Conservation (phyloP, 2,888 invertebrate genomes). For the Nebria salina region DNA sequence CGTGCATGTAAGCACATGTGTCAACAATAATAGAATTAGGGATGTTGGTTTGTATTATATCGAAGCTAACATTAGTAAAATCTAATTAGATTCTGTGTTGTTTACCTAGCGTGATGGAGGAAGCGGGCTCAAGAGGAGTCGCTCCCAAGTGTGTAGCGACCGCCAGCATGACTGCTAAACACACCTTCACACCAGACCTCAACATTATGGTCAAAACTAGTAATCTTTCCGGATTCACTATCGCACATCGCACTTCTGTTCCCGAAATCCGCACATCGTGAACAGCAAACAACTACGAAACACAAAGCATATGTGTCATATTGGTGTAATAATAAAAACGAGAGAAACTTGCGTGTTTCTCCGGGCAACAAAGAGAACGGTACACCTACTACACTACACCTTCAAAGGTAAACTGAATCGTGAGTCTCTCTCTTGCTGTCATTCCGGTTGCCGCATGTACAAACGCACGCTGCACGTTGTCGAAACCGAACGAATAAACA, state of each 20-base stretch:
- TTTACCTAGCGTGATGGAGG: slow-evolving; percentile 38
- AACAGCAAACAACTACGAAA: slow-evolving; percentile 11
- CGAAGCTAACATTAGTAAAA: slow-evolving; percentile 6
- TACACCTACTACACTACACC: slow-evolving; percentile 16
- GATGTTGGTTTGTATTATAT: not conserved
- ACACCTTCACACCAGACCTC: slow-evolving; percentile 35
- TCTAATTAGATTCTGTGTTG: slow-evolving; percentile 17
- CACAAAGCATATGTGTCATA: slow-evolving; percentile 34
- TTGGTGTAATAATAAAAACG: slow-evolving; percentile 16
- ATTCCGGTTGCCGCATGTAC: slow-evolving; percentile 40
- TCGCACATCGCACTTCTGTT: slow-evolving; percentile 37
- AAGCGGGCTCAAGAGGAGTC: slow-evolving; percentile 36
- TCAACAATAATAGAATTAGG: not conserved
- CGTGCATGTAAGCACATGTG: not conserved
- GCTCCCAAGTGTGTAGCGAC: slow-evolving; percentile 40
- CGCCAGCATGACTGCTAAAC: slow-evolving; percentile 38
- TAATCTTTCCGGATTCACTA: slow-evolving; percentile 26
- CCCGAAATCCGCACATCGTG: slow-evolving; percentile 31
- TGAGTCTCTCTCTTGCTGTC: slow-evolving; percentile 41
- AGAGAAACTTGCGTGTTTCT: slow-evolving; percentile 18
- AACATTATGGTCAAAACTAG: slow-evolving; percentile 26
- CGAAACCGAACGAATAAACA: slow-evolving; percentile 27
- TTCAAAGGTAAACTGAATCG: slow-evolving; percentile 33
- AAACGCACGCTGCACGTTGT: slow-evolving; percentile 31
- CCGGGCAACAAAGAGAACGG: slow-evolving; percentile 23